Conservation (phyloP, 2,113 vertebrate species). For the Cyphomyrus discorhynchus region DNA sequence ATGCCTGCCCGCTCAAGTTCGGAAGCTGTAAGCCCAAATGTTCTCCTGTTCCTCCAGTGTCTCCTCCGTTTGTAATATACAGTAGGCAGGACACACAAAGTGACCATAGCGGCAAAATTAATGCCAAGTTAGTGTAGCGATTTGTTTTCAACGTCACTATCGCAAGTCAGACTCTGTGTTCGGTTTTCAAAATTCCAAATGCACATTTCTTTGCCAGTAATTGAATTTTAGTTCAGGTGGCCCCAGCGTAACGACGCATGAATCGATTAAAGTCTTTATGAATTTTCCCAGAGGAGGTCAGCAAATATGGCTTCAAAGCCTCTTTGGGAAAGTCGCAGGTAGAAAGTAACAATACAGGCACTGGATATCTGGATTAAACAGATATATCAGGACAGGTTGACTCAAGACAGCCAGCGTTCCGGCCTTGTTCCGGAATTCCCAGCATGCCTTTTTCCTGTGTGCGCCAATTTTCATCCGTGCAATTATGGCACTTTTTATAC, state of each 20-base stretch:
- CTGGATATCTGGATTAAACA: neutral
- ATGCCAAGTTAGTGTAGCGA: neutral
- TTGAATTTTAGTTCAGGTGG: neutral
- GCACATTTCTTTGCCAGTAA: neutral
- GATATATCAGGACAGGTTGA: neutral
- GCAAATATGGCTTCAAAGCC: neutral
- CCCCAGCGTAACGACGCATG: neutral
- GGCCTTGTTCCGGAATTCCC: neutral
- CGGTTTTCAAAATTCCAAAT: neutral
- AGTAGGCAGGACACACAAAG: neutral
- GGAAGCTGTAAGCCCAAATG: slow-evolving; percentile 84
- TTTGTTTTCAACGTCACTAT: neutral
- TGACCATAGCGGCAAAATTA: neutral
- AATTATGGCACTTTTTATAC: neutral
- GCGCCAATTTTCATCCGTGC: neutral
- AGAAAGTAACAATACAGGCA: neutral
- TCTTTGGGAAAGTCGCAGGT: neutral
- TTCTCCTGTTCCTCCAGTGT: neutral
- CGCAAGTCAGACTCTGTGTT: neutral
- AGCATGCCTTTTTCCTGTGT: neutral
- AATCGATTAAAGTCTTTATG: neutral
- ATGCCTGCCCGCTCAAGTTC: slow-evolving; percentile 94
- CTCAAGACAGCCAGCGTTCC: neutral
- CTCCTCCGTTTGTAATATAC: neutral
- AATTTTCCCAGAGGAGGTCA: neutral